Conservation (phyloP, 2,113 vertebrate species). For the Pseudonaja textilis region DNA sequence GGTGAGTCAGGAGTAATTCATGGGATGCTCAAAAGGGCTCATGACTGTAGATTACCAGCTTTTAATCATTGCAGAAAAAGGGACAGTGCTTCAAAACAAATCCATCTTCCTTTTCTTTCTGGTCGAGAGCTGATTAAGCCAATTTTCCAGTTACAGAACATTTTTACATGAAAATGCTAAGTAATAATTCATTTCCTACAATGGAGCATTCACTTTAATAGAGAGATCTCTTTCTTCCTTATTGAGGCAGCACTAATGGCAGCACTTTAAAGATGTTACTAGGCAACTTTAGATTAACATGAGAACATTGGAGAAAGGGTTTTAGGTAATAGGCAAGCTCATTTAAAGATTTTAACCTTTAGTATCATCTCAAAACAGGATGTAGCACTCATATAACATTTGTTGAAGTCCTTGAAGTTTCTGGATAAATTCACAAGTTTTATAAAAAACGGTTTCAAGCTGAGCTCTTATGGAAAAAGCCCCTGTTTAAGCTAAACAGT, state of each 20-base stretch:
- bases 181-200: neutral
- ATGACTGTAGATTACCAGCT: neutral
- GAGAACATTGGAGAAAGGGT: neutral
- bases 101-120: neutral
- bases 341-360: neutral
- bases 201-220: neutral
- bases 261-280: neutral
- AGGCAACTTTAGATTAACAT: slow-evolving; percentile 3
- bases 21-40: neutral
- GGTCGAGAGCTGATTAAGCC: neutral
- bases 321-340: neutral
- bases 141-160: neutral
- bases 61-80: neutral
- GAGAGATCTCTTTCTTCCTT: neutral
- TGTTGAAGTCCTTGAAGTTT: neutral
- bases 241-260: neutral
- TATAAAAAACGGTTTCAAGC: neutral
- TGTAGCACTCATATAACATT: neutral
- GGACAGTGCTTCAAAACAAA: neutral
- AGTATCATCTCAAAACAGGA: neutral
- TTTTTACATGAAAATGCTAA: neutral
- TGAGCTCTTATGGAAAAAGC: neutral
- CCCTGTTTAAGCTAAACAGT: neutral
- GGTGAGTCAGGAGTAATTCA: neutral
- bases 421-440: neutral